phyloP scores from a whole-genome alignment of 2,797 vertebrate species.

The Lophius americanus region DNA sequence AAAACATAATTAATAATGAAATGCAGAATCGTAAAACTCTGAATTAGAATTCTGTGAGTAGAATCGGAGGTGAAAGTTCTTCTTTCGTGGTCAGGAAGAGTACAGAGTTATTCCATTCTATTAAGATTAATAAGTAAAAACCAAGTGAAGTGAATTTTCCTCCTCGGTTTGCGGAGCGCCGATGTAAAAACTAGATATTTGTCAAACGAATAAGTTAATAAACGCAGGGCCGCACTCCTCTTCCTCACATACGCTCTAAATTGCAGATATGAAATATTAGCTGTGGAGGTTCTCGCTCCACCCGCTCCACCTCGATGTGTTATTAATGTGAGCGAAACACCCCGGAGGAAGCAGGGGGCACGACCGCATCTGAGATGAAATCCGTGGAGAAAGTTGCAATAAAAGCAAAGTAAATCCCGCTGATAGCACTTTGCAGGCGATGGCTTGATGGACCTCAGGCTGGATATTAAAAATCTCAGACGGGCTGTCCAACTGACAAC shows the following conservation, averaged over 20 bases:
- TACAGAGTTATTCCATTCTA: too few relatives aligned
- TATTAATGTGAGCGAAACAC: slow-evolving; percentile 63
- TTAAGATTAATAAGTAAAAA: too few relatives aligned
- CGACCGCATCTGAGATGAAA: slow-evolving; percentile 57
- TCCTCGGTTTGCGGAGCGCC: too few relatives aligned
- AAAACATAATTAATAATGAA: too few relatives aligned
- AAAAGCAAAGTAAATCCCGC: slow-evolving; percentile 76
- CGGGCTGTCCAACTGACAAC: slow-evolving; percentile 78
- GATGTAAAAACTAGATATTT: neutral
- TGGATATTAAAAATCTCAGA: slow-evolving; percentile 80
- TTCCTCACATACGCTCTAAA: slow-evolving; percentile 18
- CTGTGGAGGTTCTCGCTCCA: slow-evolving; percentile 23
- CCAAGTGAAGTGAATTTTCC: too few relatives aligned
- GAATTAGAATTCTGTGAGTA: too few relatives aligned
- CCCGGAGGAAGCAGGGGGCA: slow-evolving; percentile 57
- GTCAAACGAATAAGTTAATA: slow-evolving; percentile 7
- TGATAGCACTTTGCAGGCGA: slow-evolving; percentile 72
- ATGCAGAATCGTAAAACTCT: too few relatives aligned
- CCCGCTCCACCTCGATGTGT: slow-evolving; percentile 39
- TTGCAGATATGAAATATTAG: slow-evolving; percentile 36
- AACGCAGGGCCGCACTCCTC: neutral
- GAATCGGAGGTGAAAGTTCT: too few relatives aligned
- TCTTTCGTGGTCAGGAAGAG: too few relatives aligned
- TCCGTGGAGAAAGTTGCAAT: slow-evolving; percentile 68
- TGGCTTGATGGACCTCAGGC: slow-evolving; percentile 75